A percentile compares a stretch with the other conserved stretches of the same genome.
Evolutionary conservation across 2,888 invertebrate species (phyloP).

Genomic region (Patella ulyssiponensis): DNA sequence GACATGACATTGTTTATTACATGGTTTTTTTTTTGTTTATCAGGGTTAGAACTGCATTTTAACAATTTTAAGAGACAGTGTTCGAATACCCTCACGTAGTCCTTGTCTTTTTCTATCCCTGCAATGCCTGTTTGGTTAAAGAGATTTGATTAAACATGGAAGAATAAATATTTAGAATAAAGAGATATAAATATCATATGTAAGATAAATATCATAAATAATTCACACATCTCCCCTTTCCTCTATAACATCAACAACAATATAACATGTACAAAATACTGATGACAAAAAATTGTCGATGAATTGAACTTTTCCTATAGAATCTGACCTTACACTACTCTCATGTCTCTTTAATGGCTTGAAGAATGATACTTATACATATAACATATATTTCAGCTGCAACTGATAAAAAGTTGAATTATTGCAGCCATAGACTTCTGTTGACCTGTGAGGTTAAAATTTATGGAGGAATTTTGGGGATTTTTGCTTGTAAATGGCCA

Average conservation of each 20-base stretch:
- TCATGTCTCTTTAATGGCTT: neutral
- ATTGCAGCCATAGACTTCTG: neutral
- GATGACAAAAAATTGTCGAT: neutral
- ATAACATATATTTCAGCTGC: neutral
- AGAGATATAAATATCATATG: neutral
- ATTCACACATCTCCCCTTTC: neutral
- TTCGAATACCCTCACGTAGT: neutral
- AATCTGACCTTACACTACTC: neutral
- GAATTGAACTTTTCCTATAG: too few species aligned
- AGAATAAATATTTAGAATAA: neutral
- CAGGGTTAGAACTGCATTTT: too few species aligned
- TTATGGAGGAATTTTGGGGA: neutral
- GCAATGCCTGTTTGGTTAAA: too few species aligned
- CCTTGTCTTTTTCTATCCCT: neutral
- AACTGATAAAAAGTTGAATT: neutral
- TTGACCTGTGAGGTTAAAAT: conserved; percentile 2
- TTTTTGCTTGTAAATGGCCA: neutral
- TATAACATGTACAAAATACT: neutral
- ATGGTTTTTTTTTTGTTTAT: too few species aligned
- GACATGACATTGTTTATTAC: too few species aligned
- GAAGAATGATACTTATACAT: neutral
- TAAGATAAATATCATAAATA: neutral
- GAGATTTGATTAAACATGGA: neutral
- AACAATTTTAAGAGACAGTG: too few species aligned
- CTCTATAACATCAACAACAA: neutral